Conservation (phyloP, 2,113 vertebrate species). For the Mionectes macconnelli region DNA sequence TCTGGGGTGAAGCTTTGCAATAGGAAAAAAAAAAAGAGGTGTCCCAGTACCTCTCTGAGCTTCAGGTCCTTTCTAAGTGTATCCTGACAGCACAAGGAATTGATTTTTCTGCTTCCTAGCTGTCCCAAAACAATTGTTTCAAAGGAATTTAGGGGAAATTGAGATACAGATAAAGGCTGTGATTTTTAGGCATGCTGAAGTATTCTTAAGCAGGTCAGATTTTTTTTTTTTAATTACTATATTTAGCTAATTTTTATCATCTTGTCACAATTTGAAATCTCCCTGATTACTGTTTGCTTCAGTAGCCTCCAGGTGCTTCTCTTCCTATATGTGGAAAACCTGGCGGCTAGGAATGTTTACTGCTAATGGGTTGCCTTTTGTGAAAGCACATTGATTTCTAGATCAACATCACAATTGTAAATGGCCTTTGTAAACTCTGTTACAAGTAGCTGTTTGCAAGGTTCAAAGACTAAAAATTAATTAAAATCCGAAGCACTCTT, state of each 20-base stretch:
- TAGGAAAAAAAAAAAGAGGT: not conserved
- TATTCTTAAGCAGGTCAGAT: not conserved
- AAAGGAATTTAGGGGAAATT: not conserved
- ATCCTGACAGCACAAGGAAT: not conserved
- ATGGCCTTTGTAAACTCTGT: slow-evolving; percentile 43
- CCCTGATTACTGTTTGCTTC: not conserved
- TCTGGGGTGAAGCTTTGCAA: not conserved
- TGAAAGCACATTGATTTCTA: slow-evolving; percentile 43
- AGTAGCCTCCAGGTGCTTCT: not conserved
- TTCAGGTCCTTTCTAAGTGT: not conserved
- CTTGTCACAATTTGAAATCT: not conserved
- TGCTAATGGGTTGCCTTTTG: slow-evolving; percentile 50
- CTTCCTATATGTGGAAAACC: not conserved
- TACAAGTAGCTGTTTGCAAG: slow-evolving; percentile 56
- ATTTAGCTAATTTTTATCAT: not conserved
- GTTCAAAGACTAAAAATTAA: slow-evolving; percentile 57
- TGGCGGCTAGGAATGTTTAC: slow-evolving; percentile 3
- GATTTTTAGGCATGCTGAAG: not conserved
- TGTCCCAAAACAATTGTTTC: not conserved
- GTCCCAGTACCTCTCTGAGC: not conserved
- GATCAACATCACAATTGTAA: slow-evolving; percentile 53
- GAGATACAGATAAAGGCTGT: not conserved
- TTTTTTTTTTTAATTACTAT: not conserved
- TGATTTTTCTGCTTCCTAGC: not conserved
- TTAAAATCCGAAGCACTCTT: slow-evolving; percentile 12